phyloP scores from a whole-genome alignment of 2,888 invertebrate genomes.

The Lithosia quadra region DNA sequence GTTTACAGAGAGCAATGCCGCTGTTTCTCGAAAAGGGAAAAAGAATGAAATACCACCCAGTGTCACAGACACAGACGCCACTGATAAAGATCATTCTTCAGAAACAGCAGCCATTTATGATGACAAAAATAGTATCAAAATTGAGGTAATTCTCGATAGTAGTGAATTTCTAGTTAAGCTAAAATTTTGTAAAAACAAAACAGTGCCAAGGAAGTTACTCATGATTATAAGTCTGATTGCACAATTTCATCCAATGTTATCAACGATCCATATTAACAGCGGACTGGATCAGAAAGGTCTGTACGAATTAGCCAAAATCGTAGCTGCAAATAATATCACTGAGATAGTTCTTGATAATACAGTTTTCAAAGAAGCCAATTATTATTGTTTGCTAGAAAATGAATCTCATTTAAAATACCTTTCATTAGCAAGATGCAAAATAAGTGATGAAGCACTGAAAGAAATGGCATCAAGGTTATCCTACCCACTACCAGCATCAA shows the following conservation, averaged over 20 bases:
- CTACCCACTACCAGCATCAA: slow-evolving; percentile 51
- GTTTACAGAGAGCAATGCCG: not conserved
- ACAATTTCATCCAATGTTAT: slow-evolving; percentile 14
- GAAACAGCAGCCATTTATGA: not conserved
- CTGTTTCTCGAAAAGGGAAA: slow-evolving; percentile 5
- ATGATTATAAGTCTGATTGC: slow-evolving; percentile 10
- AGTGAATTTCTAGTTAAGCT: slow-evolving; percentile 8
- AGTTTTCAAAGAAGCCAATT: slow-evolving; percentile 50
- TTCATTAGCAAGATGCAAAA: slow-evolving; percentile 65
- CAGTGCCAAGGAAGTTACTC: slow-evolving; percentile 9
- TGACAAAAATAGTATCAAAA: not conserved
- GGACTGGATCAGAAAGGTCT: slow-evolving; percentile 11
- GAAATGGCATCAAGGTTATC: slow-evolving; percentile 54
- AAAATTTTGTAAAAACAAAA: slow-evolving; percentile 8
- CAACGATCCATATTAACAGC: slow-evolving; percentile 8
- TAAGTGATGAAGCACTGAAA: slow-evolving; percentile 61
- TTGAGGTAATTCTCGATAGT: not conserved
- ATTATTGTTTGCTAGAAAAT: slow-evolving; percentile 57
- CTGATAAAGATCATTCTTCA: not conserved
- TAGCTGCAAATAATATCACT: slow-evolving; percentile 16
- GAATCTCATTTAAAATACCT: slow-evolving; percentile 51
- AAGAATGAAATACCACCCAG: not conserved
- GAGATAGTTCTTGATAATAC: slow-evolving; percentile 19
- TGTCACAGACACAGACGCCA: not conserved
- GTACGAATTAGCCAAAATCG: slow-evolving; percentile 4